Base-by-base conservation (phyloP, 1,140 invertebrate species). In the Eueides isabella region DNA sequence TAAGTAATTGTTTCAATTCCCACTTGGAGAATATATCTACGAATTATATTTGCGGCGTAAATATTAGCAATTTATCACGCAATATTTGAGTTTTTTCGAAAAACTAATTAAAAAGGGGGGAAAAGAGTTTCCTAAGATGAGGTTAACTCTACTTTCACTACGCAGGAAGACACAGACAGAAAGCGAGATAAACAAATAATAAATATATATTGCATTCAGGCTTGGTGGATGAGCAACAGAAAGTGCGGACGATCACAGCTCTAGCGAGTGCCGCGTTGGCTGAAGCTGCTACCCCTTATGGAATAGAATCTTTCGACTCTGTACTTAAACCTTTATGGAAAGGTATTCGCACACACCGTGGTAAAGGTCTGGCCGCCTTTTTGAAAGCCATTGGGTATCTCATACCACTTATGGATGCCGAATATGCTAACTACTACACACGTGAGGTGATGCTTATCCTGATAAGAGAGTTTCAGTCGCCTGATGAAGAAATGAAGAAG, bases 401-500 rank as follows among this genome's bases (percentile, higher is more conserved):
- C 16, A 99, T 99, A 78, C 99, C 99, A 0, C 95, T 99, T 64
- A 99, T 99, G 99, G 99, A 99, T 87, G 99, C 99, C 67, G 99
- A 99, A 93, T 99, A 99, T 88, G 99, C 99, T 2, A 99, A 99
- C 91, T 99, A 99, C 92, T 99, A 99, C 90, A 99, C 99, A 16
- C 95, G 98, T 78, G 99, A 99, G 97, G 99, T 99, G 84, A 99
- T 99, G 99, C 95, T 99, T 86, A 99, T 99, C 93, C 94, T 99
- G 7, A 99, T 99, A 85, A 95, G 99, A 93, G 99, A 99, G 94
- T 99, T 99, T 91, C 98, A 99, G 91, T 99, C 99, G 62, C 99
- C 99, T 2, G 99, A 99, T 94, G 99, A 99, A 94, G 99, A 99
- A 95, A 99, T 99, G 99, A 99, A 99, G 90, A 99, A 99, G 90